A percentile compares a stretch with the other conserved stretches of the same genome.
phyloP scores from a whole-genome alignment of 2,113 vertebrate species.

The Empidonax traillii region DNA sequence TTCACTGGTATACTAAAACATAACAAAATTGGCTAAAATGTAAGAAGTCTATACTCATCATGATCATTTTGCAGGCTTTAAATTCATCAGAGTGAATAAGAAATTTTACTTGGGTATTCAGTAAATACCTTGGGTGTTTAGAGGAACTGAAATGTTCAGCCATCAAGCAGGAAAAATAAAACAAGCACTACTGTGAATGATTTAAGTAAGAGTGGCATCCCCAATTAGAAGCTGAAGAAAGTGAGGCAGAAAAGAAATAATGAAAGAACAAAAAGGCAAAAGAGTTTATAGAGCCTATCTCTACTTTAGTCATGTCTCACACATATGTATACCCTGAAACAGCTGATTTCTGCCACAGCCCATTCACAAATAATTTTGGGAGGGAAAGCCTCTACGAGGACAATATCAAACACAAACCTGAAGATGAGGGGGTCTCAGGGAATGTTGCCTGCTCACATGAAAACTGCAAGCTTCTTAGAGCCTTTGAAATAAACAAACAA shows the following conservation, averaged over 20 bases:
- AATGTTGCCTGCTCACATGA: background rate
- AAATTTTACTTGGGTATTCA: background rate
- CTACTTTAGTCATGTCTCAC: background rate
- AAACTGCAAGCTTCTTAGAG: conserved; percentile 20
- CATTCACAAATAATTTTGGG: background rate
- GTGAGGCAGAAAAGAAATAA: background rate
- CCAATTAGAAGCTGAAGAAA: background rate
- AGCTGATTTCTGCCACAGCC: background rate
- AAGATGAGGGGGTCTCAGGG: conserved; percentile 15
- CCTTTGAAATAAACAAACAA: conserved; percentile 28
- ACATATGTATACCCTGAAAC: background rate
- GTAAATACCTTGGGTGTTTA: background rate
- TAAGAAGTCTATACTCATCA: background rate
- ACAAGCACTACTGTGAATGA: background rate
- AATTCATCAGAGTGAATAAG: background rate
- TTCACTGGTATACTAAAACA: background rate
- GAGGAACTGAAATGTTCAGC: background rate
- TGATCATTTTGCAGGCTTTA: background rate
- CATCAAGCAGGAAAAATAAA: background rate
- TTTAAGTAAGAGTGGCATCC: background rate
- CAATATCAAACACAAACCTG: conserved; percentile 60
- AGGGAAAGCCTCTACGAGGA: background rate
- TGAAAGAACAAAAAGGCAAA: background rate
- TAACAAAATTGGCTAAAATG: background rate
- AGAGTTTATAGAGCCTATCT: background rate